Percentiles rank a stretch among this genome's conserved stretches.
Evolutionary conservation across 2,113 vertebrate species (phyloP).

Genomic region (Poeciliopsis retropinna): DNA sequence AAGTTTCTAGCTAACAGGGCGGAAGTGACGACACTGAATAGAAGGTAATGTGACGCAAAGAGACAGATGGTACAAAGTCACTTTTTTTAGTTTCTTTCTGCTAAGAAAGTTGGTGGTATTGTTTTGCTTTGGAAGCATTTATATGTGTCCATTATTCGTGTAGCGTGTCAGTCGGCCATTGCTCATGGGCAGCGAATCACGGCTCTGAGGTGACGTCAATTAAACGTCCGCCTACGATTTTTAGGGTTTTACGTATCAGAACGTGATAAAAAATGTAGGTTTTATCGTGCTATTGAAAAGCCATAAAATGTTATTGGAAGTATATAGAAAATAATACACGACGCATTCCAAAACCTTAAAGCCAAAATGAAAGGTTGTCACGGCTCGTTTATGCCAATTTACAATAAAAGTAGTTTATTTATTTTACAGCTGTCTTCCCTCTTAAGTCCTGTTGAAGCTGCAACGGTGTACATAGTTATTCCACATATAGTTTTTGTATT

Average conservation of each 20-base stretch:
- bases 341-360: background rate
- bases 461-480: no score
- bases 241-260: no score
- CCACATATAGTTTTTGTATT: no score
- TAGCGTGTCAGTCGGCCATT: background rate
- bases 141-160: background rate
- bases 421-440: no score
- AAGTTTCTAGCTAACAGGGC: conserved; percentile 24
- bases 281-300: background rate
- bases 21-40: conserved; percentile 20
- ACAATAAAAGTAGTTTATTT: no score
- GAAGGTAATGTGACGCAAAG: background rate
- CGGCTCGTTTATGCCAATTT: no score
- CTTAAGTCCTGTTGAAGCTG: no score
- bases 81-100: background rate
- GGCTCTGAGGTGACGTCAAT: background rate
- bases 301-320: background rate
- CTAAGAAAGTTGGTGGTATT: background rate
- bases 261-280: background rate
- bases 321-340: background rate
- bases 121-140: background rate
- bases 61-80: fast-evolving
- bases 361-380: no score
- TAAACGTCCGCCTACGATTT: background rate
- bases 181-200: background rate